Evolutionary conservation across 2,113 vertebrate genomes (phyloP).

Genomic region (Nibea albiflora): DNA sequence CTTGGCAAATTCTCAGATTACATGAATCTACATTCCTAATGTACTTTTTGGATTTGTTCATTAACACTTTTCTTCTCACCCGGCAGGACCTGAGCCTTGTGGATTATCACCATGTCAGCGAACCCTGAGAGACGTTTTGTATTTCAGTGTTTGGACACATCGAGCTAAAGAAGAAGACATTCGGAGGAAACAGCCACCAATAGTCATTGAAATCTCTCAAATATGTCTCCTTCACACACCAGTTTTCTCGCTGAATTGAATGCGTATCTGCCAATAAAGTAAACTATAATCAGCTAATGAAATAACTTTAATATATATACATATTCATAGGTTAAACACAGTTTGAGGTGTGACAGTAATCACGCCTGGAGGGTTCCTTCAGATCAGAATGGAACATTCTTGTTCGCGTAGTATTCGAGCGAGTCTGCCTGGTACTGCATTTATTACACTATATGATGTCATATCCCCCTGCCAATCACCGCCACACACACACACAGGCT

Average conservation of each 20-base stretch:
- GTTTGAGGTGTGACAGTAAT: not conserved
- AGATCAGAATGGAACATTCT: not conserved
- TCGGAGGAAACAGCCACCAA: not conserved
- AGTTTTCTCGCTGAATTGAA: not conserved
- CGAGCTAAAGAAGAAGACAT: not conserved
- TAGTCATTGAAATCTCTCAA: not conserved
- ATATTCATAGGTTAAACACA: too few species aligned
- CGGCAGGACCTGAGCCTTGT: not conserved
- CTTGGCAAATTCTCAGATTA: not conserved
- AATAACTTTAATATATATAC: not conserved
- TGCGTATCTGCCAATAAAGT: not conserved
- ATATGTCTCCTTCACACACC: not conserved
- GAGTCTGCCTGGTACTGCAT: not conserved
- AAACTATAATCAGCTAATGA: not conserved
- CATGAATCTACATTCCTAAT: not conserved
- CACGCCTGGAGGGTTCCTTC: not conserved
- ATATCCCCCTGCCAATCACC: slow-evolving; percentile 18
- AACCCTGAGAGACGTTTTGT: not conserved
- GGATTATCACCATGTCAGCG: slow-evolving; percentile 5
- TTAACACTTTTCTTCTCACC: too few species aligned
- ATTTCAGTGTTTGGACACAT: too few species aligned
- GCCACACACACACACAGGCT: slow-evolving; percentile 29
- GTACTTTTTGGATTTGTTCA: too few species aligned
- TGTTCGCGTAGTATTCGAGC: not conserved
- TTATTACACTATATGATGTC: slow-evolving; percentile 31